Conservation (phyloP, 2,113 vertebrate genomes). For the Platichthys flesus region DNA sequence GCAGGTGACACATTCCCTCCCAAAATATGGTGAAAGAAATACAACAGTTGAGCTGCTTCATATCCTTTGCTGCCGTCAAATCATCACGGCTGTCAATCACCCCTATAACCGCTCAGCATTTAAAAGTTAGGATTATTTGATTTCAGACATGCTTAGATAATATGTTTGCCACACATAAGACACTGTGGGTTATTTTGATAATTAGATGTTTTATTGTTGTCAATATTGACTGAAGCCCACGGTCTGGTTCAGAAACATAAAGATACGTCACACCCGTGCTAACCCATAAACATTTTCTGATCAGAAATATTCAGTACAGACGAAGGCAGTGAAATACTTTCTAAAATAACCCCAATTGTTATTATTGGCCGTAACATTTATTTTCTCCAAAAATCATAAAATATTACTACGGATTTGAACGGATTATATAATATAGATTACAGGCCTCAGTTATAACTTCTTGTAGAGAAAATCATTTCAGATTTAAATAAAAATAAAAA, state of each 20-base stretch:
- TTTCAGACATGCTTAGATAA: slow-evolving; percentile 25
- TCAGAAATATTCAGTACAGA: not conserved
- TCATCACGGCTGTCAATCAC: slow-evolving; percentile 42
- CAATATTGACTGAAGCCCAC: not conserved
- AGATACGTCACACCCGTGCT: not conserved
- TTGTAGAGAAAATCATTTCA: not conserved
- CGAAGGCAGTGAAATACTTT: not conserved
- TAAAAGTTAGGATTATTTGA: slow-evolving; percentile 51
- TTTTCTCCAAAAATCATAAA: not conserved
- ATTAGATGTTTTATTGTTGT: not conserved
- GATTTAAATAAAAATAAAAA: not conserved
- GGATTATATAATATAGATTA: not conserved
- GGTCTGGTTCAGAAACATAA: not conserved
- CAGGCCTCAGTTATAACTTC: not conserved
- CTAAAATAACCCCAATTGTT: not conserved
- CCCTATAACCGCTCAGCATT: slow-evolving; percentile 36
- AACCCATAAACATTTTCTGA: no score
- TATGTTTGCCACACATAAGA: slow-evolving; percentile 4
- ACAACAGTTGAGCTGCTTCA: slow-evolving; percentile 59
- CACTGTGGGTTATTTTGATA: not conserved
- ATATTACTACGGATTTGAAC: not conserved
- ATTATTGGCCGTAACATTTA: not conserved
- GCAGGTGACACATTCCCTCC: slow-evolving; percentile 71
- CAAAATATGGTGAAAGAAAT: slow-evolving; percentile 55
- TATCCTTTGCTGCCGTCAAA: slow-evolving; percentile 49